Evolutionary conservation across 2,113 vertebrate species (phyloP).

Genomic region (Percopsis transmontana): DNA sequence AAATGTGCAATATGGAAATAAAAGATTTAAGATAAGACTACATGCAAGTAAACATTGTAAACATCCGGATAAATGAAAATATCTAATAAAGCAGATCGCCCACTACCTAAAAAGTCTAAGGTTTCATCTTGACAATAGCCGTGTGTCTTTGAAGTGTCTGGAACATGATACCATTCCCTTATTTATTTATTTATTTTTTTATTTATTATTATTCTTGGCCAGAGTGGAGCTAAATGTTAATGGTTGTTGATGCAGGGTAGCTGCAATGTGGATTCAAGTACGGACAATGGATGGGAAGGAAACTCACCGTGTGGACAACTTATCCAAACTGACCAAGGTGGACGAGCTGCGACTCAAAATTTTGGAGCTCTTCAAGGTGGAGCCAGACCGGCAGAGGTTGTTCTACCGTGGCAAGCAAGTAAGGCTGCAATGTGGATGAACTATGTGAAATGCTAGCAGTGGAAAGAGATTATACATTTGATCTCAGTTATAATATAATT

Average conservation of each 20-base stretch:
- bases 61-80: no score
- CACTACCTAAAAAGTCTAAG: neutral
- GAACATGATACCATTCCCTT: neutral
- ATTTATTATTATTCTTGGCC: no score
- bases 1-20: no score
- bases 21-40: no score
- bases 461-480: neutral
- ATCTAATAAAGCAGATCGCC: no score
- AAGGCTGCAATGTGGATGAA: conserved; percentile 9
- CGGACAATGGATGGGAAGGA: conserved; percentile 96
- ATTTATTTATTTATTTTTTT: no score
- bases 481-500: neutral
- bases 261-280: conserved; percentile 97
- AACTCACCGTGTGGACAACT: conserved; percentile 87
- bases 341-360: conserved; percentile 88
- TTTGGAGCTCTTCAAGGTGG: conserved; percentile 85
- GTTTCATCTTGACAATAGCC: neutral
- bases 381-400: conserved; percentile 86
- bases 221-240: neutral
- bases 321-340: conserved; percentile 95
- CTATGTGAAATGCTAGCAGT: neutral
- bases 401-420: conserved; percentile 98
- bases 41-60: no score
- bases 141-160: neutral
- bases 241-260: conserved; percentile 59